Conservation (phyloP, 2,888 invertebrate species). For the Chalcis sispes region DNA sequence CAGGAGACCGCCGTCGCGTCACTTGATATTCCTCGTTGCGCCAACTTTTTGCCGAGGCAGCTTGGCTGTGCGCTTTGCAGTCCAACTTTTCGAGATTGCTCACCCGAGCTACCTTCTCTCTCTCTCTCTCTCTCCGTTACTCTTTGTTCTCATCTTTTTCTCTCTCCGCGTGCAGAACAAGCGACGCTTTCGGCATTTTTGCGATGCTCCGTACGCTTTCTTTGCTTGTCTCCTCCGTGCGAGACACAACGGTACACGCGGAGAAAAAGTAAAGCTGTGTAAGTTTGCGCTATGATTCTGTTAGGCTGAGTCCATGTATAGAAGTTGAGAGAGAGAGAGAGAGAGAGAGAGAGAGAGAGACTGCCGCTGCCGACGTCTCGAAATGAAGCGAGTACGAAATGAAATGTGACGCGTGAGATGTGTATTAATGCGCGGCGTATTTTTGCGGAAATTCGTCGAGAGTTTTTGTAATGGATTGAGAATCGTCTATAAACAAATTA, state of each 20-base stretch:
- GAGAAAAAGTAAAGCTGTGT: background rate
- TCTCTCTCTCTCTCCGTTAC: background rate
- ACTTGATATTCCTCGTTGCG: conserved; percentile 45
- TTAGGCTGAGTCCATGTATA: too few relatives aligned
- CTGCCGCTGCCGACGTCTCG: background rate
- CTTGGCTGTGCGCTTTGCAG: background rate
- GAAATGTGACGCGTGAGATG: conserved; percentile 24
- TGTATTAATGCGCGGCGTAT: background rate
- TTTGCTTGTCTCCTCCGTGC: background rate
- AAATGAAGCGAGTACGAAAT: conserved; percentile 8
- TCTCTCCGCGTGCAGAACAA: background rate
- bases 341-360: too few relatives aligned
- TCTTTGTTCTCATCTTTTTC: background rate
- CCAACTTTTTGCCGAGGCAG: conserved; percentile 31
- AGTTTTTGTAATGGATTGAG: background rate
- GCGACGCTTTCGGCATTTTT: conserved; percentile 42
- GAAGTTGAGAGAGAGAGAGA: too few relatives aligned
- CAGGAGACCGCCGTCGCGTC: background rate
- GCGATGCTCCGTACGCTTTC: background rate
- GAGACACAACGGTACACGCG: background rate
- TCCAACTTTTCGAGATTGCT: conserved; percentile 37
- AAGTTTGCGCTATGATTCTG: too few relatives aligned
- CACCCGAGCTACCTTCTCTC: background rate
- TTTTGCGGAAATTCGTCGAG: background rate
- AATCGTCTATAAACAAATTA: too few relatives aligned